These are phyloP conservation scores for Xylocampa areola DNA, from an alignment of 2,888 invertebrate species.

Conservation along the genomic window DNA sequence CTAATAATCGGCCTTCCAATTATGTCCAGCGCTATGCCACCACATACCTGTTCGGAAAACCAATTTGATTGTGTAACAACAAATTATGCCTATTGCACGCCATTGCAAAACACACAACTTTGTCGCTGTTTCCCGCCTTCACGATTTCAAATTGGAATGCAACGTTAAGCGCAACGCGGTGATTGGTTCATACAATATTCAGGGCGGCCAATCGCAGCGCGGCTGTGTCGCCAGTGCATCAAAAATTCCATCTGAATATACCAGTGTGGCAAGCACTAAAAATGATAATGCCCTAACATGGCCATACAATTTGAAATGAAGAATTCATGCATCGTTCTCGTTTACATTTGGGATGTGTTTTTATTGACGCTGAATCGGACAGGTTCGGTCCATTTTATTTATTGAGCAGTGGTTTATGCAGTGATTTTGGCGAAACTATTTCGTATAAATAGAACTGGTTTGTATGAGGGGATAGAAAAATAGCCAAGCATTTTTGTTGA, in stretches of 20 bases:
- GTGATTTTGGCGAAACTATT: constrained; percentile 65
- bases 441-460: constrained; percentile 50
- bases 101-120: constrained; percentile 82
- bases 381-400: constrained; percentile 83
- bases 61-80: constrained; percentile 79
- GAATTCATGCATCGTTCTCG: constrained; percentile 86
- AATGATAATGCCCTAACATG: constrained; percentile 90
- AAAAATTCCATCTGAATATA: constrained; percentile 90
- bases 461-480: constrained; percentile 48
- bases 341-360: constrained; percentile 86
- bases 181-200: constrained; percentile 90
- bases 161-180: constrained; percentile 85
- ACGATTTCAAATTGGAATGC: constrained; percentile 89
- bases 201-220: constrained; percentile 85
- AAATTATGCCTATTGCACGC: constrained; percentile 76
- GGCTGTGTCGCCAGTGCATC: constrained; percentile 90
- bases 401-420: constrained; percentile 70
- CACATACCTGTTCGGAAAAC: constrained; percentile 65
- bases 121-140: constrained; percentile 86
- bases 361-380: constrained; percentile 84
- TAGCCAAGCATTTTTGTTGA: constrained; percentile 35
- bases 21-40: constrained; percentile 57
- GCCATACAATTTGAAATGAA: constrained; percentile 89
- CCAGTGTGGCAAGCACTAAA: constrained; percentile 89
- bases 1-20: constrained; percentile 58